Evolutionary conservation across 2,797 vertebrate species (phyloP).

Genomic region (Silurus aristotelis): DNA sequence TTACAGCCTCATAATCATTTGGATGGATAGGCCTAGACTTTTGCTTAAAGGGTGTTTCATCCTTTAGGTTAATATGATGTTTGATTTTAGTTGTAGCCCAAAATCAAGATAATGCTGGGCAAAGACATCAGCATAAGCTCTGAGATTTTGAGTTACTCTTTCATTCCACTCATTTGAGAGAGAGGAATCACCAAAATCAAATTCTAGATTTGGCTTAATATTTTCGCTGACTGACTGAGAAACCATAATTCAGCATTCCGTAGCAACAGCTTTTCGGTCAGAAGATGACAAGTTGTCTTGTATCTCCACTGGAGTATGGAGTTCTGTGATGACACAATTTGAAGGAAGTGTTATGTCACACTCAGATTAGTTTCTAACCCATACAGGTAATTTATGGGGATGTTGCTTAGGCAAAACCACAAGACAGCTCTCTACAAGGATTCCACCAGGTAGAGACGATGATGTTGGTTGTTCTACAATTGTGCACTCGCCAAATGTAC

Average conservation of each 20-base stretch:
- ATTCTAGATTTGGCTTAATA: background rate
- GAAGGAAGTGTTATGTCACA: background rate
- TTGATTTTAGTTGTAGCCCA: no score
- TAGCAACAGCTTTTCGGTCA: background rate
- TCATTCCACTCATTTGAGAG: no score
- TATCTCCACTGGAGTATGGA: background rate
- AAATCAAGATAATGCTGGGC: background rate
- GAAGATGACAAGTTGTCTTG: background rate
- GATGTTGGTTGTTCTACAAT: background rate
- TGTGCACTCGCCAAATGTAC: background rate
- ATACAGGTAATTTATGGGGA: background rate
- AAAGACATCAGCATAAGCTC: background rate
- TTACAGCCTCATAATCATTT: no score
- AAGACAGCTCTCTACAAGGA: background rate
- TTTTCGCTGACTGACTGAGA: background rate
- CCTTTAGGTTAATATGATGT: no score
- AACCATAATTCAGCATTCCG: background rate
- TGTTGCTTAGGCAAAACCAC: conserved; percentile 2
- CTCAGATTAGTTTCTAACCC: background rate
- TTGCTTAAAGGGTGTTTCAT: no score
- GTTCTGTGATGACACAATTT: background rate
- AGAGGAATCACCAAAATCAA: conserved; percentile 9
- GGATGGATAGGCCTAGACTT: no score
- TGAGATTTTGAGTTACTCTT: background rate
- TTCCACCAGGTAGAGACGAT: no score